Percentiles rank a stretch among this genome's conserved stretches.
Evolutionary conservation across 1,140 invertebrate species (phyloP).

Genomic region (Camponotus floridanus): DNA sequence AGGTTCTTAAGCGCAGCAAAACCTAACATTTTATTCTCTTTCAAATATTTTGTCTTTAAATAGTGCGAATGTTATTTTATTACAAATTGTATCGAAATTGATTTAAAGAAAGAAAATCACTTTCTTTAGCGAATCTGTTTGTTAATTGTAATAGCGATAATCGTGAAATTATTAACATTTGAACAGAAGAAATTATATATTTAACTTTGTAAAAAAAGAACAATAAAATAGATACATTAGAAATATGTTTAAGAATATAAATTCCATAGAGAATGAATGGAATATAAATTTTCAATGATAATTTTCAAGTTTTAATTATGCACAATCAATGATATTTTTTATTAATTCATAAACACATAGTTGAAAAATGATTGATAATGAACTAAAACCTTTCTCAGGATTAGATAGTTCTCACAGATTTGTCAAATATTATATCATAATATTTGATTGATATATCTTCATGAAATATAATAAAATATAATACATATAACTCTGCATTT

Average conservation of each 20-base stretch:
- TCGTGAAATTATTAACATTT: background rate
- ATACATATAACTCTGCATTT: background rate
- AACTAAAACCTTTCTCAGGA: background rate
- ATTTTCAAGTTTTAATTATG: background rate
- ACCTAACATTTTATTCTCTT: slow-evolving; percentile 44
- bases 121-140: background rate
- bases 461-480: no score
- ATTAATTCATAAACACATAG: background rate
- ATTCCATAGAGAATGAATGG: background rate
- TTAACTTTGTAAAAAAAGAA: background rate
- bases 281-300: no score
- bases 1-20: slow-evolving; percentile 56
- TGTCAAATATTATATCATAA: background rate
- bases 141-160: background rate
- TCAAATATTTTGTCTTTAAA: background rate
- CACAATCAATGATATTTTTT: background rate
- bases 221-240: background rate
- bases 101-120: background rate
- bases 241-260: slow-evolving; percentile 6
- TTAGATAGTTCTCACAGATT: background rate
- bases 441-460: background rate
- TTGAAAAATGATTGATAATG: background rate
- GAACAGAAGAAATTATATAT: no score
- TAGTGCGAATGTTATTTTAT: slow-evolving; percentile 52
- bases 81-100: background rate